Conservation (phyloP, 2,888 invertebrate species). For the Timema cristinae region DNA sequence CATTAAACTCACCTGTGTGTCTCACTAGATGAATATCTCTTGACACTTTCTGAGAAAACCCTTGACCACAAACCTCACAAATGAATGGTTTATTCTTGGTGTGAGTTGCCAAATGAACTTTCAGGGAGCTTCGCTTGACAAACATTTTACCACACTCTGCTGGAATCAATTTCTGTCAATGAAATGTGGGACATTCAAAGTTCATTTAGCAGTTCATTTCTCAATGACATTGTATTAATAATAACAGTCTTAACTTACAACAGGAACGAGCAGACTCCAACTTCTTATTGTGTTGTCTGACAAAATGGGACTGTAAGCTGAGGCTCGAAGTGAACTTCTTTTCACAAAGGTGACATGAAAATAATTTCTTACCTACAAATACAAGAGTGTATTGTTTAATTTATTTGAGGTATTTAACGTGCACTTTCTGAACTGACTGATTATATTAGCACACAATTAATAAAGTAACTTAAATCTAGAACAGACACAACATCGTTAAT, state of each 20-base stretch:
- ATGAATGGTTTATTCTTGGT: conserved; percentile 21
- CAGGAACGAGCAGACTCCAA: conserved; percentile 23
- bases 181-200: not conserved
- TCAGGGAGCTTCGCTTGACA: conserved; percentile 16
- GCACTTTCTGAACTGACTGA: too few species aligned
- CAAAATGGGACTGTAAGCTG: conserved; percentile 21
- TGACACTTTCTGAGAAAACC: conserved; percentile 24
- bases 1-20: conserved; percentile 21
- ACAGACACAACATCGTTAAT: too few species aligned
- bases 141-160: conserved; percentile 24
- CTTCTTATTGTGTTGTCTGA: conserved; percentile 23
- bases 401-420: too few species aligned
- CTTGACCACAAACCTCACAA: conserved; percentile 22
- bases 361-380: too few species aligned
- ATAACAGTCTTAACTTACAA: conserved; percentile 17
- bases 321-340: conserved; percentile 22
- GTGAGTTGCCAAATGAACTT: conserved; percentile 23
- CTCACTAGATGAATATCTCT: conserved; percentile 21
- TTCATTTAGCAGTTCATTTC: too few species aligned
- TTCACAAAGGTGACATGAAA: not conserved
- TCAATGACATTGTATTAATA: too few species aligned
- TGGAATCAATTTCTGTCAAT: not conserved
- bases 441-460: too few species aligned
- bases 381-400: too few species aligned
- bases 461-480: too few species aligned